phyloP scores from a whole-genome alignment of 2,113 vertebrate genomes.

The Taurulus bubalis region DNA sequence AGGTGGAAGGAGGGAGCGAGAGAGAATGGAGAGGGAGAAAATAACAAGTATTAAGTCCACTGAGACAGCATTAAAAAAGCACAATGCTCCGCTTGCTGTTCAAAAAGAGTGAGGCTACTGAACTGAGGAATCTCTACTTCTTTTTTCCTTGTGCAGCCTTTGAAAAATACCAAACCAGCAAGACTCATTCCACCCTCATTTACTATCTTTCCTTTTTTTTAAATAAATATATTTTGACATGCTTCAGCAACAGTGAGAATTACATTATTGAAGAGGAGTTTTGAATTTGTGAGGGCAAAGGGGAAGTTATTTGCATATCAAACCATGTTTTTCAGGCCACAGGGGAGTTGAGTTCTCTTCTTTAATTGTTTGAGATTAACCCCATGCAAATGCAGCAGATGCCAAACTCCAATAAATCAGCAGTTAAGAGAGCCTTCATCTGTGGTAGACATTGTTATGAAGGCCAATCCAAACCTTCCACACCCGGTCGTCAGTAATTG shows the following conservation, averaged over 20 bases:
- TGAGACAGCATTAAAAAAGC: conserved; percentile 79
- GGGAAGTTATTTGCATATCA: conserved; percentile 76
- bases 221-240: conserved; percentile 66
- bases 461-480: conserved; percentile 65
- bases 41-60: conserved; percentile 80
- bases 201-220: conserved; percentile 39
- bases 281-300: conserved; percentile 58
- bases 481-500: conserved; percentile 66
- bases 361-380: conserved; percentile 78
- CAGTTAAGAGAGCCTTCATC: conserved; percentile 72
- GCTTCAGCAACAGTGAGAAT: conserved; percentile 71
- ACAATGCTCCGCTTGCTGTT: conserved; percentile 75
- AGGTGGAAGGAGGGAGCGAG: conserved; percentile 68
- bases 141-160: conserved; percentile 46
- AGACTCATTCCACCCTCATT: conserved; percentile 63
- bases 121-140: conserved; percentile 64
- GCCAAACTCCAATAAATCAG: conserved; percentile 80
- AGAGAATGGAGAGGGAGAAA: conserved; percentile 67
- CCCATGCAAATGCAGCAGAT: conserved; percentile 82
- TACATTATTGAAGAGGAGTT: conserved; percentile 63
- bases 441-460: conserved; percentile 69
- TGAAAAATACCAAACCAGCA: conserved; percentile 70
- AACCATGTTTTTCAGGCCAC: conserved; percentile 71
- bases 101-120: conserved; percentile 73
- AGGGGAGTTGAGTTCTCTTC: conserved; percentile 70